These are phyloP conservation scores for Falco berigora DNA, from an alignment of 2,797 vertebrate species.

Conservation along the genomic window DNA sequence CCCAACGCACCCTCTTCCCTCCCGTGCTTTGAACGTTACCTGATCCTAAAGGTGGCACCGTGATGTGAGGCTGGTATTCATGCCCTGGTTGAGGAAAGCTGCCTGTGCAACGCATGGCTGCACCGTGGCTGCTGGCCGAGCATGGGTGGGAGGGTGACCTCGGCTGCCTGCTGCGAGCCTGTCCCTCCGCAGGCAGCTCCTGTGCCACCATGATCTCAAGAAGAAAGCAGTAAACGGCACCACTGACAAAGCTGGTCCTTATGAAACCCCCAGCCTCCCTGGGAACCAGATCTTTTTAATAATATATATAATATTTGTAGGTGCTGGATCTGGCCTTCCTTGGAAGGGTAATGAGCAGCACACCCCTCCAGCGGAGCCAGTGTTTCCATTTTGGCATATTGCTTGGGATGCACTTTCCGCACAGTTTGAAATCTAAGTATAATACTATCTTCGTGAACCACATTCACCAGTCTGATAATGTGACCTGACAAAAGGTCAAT, in stretches of 20 bases:
- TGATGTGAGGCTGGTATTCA: not conserved
- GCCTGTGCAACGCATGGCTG: not conserved
- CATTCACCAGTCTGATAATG: constrained; percentile 40
- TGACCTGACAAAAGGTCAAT: constrained; percentile 37
- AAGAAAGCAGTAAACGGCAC: not conserved
- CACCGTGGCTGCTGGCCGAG: not conserved
- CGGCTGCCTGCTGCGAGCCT: not conserved
- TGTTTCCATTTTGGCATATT: constrained; percentile 15
- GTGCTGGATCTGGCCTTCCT: not conserved
- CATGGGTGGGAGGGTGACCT: fast-evolving
- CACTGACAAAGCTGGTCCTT: not conserved
- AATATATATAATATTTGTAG: not conserved
- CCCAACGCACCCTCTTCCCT: too few species aligned
- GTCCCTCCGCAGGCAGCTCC: not conserved
- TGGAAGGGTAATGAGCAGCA: not conserved
- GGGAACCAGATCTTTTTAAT: not conserved
- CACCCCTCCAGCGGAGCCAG: not conserved
- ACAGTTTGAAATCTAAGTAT: constrained; percentile 15
- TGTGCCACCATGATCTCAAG: not conserved
- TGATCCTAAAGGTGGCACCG: fast-evolving
- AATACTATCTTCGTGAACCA: constrained; percentile 53
- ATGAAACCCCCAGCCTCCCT: not conserved
- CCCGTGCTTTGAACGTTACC: fast-evolving
- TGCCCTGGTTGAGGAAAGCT: not conserved
- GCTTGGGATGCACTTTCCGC: constrained; percentile 53